These are phyloP conservation scores for Empis livida DNA, from an alignment of 2,888 invertebrate genomes.

Conservation along the genomic window DNA sequence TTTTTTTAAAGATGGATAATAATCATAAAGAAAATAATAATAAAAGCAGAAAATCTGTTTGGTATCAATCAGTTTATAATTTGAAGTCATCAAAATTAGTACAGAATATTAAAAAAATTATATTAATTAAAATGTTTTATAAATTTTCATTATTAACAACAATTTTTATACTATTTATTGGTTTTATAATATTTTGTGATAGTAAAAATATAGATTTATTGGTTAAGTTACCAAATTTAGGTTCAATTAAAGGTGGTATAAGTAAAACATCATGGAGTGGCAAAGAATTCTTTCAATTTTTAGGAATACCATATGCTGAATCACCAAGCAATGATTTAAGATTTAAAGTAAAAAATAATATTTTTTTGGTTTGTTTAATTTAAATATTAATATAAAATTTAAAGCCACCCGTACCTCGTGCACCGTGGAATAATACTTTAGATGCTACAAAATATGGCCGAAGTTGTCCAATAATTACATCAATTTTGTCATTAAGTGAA, in stretches of 20 bases:
- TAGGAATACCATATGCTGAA: conserved; percentile 33
- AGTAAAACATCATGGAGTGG: conserved; percentile 24
- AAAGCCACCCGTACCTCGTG: conserved; percentile 24
- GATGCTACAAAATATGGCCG: conserved; percentile 24
- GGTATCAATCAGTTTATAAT: too few species aligned
- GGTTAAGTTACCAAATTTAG: conserved; percentile 21
- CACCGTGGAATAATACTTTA: conserved; percentile 23
- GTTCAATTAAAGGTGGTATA: conserved; percentile 22
- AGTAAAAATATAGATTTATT: not conserved
- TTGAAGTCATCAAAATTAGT: too few species aligned
- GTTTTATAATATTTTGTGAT: conserved; percentile 12
- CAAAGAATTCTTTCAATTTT: conserved; percentile 26
- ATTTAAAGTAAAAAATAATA: conserved; percentile 21
- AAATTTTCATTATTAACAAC: too few species aligned
- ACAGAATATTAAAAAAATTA: too few species aligned
- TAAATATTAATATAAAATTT: not conserved
- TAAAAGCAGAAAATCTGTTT: too few species aligned
- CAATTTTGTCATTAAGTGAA: conserved; percentile 13
- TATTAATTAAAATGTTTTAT: too few species aligned
- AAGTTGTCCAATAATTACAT: conserved; percentile 27
- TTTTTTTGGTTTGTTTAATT: not conserved
- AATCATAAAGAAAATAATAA: too few species aligned
- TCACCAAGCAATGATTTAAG: conserved; percentile 23
- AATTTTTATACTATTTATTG: too few species aligned
- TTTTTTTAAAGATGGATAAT: too few species aligned